These are phyloP conservation scores for Cataglyphis cursor DNA, from an alignment of 2,888 invertebrate genomes.

Conservation along the genomic window DNA sequence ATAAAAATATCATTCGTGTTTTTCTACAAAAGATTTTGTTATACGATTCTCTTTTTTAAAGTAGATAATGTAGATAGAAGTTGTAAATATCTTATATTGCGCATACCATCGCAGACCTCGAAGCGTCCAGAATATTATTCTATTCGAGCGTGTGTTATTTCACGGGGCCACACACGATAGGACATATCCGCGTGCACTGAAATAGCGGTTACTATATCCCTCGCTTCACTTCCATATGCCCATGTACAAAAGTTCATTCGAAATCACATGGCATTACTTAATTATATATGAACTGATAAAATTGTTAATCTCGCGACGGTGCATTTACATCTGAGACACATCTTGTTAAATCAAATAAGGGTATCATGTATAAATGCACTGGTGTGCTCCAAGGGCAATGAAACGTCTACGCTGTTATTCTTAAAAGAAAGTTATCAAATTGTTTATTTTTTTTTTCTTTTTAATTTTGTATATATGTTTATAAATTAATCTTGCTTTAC, in stretches of 20 bases:
- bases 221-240: slow-evolving; percentile 15
- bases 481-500: slow-evolving; percentile 47
- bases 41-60: slow-evolving; percentile 77
- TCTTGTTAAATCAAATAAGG: background rate
- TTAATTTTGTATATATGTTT: slow-evolving; percentile 69
- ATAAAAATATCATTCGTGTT: slow-evolving; percentile 78
- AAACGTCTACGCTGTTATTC: slow-evolving; percentile 57
- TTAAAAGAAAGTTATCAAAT: slow-evolving; percentile 53
- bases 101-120: slow-evolving; percentile 63
- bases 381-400: slow-evolving; percentile 45
- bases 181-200: slow-evolving; percentile 73
- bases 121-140: slow-evolving; percentile 72
- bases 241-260: slow-evolving; percentile 46
- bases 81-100: slow-evolving; percentile 70
- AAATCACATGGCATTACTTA: slow-evolving; percentile 60
- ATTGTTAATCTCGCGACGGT: slow-evolving; percentile 30
- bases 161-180: slow-evolving; percentile 65
- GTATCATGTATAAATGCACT: slow-evolving; percentile 46
- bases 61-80: slow-evolving; percentile 70
- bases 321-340: slow-evolving; percentile 59
- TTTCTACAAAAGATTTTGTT: slow-evolving; percentile 83
- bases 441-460: slow-evolving; percentile 26
- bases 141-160: slow-evolving; percentile 70
- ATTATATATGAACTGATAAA: slow-evolving; percentile 51
- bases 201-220: slow-evolving; percentile 51